Conservation (phyloP, 2,113 vertebrate species). For the Scopus umbretta region DNA sequence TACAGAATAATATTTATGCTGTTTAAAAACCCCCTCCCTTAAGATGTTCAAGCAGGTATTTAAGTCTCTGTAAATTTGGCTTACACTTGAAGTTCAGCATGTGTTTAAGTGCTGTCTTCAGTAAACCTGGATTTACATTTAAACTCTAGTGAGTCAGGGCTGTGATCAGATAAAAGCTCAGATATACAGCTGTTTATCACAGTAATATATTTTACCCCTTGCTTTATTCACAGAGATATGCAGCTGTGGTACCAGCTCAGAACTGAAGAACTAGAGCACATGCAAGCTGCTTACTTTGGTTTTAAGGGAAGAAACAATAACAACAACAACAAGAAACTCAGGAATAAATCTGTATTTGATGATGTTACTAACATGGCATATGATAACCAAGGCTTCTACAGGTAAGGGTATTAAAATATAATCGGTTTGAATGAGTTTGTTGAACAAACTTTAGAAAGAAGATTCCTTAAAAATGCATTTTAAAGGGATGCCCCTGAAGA, state of each 20-base stretch:
- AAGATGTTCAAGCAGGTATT: background rate
- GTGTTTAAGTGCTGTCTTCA: background rate
- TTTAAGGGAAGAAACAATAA: conserved; percentile 81
- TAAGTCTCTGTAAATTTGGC: background rate
- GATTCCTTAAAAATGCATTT: background rate
- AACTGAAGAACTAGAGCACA: conserved; percentile 68
- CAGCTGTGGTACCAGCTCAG: conserved; percentile 79
- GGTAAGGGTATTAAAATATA: conserved; percentile 57
- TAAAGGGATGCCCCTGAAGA: background rate
- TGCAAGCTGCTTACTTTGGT: conserved; percentile 68
- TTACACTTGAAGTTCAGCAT: background rate
- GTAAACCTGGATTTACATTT: background rate
- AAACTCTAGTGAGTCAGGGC: background rate
- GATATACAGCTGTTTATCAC: background rate
- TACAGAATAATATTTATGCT: background rate
- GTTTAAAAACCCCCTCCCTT: background rate
- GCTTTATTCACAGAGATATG: conserved; percentile 70
- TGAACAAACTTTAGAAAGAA: background rate
- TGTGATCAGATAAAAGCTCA: background rate
- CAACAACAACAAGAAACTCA: conserved; percentile 76
- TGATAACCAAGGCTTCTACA: conserved; percentile 72
- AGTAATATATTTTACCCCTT: background rate
- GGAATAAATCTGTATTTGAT: background rate
- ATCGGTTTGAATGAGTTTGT: background rate
- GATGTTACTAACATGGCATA: conserved; percentile 9